phyloP scores from a whole-genome alignment of 1,140 invertebrate species.

The Campoletis sonorensis region DNA sequence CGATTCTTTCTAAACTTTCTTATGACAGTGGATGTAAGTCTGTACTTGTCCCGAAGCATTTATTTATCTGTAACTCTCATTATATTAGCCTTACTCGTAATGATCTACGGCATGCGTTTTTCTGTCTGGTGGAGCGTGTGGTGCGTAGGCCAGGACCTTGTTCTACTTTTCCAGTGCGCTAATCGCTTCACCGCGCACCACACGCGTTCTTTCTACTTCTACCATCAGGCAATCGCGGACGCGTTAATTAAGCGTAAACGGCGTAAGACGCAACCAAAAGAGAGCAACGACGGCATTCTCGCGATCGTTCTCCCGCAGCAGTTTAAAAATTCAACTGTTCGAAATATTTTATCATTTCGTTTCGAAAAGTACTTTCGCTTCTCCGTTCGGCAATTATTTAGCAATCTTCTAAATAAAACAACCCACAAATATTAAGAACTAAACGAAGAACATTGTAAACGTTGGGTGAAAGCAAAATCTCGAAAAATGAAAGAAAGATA shows the following conservation, averaged over 20 bases:
- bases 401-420: too few relatives aligned
- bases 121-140: conserved; percentile 42
- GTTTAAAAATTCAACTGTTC: too few relatives aligned
- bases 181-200: conserved; percentile 50
- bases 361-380: too few relatives aligned
- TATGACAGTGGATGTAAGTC: background rate
- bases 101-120: background rate
- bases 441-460: too few relatives aligned
- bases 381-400: too few relatives aligned
- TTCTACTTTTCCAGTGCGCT: conserved; percentile 66
- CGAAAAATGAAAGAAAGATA: too few relatives aligned
- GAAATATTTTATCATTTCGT: too few relatives aligned
- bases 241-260: conserved; percentile 38
- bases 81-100: conserved; percentile 50
- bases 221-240: conserved; percentile 42
- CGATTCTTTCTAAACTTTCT: too few relatives aligned
- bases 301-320: too few relatives aligned
- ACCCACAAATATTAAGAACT: too few relatives aligned
- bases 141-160: conserved; percentile 62
- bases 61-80: conserved; percentile 44
- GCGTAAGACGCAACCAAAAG: background rate
- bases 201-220: conserved; percentile 36
- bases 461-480: too few relatives aligned
- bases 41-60: background rate
- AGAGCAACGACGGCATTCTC: too few relatives aligned